Percentiles rank a stretch among this genome's conserved stretches.
phyloP scores from a whole-genome alignment of 2,113 vertebrate species.

The Eonycteris spelaea region DNA sequence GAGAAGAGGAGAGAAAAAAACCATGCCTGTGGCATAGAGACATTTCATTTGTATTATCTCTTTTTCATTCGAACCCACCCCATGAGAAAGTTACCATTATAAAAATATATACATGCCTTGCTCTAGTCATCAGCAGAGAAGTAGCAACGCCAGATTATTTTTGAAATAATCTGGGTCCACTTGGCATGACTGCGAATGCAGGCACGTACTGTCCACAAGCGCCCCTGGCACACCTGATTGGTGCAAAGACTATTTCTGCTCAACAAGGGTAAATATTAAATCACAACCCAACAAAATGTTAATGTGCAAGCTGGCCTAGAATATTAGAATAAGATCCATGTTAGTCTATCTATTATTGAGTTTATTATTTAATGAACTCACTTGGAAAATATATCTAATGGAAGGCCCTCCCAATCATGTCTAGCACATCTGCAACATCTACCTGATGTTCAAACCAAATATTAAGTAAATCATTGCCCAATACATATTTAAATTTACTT shows the following conservation, averaged over 20 bases:
- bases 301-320: background rate
- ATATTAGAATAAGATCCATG: background rate
- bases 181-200: rapidly evolving
- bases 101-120: background rate
- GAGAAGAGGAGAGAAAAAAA: background rate
- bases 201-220: background rate
- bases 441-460: background rate
- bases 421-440: background rate
- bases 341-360: background rate
- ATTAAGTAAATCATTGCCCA: background rate
- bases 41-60: background rate
- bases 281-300: background rate
- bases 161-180: background rate
- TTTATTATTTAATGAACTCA: background rate
- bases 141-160: background rate
- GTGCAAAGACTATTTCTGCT: background rate
- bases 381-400: background rate
- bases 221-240: no score
- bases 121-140: background rate
- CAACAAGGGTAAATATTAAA: background rate
- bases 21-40: background rate
- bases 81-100: background rate
- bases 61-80: background rate
- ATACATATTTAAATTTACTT: background rate
- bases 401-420: background rate